These are phyloP conservation scores for Theretra japonica DNA, from an alignment of 2,888 invertebrate genomes.

Conservation along the genomic window DNA sequence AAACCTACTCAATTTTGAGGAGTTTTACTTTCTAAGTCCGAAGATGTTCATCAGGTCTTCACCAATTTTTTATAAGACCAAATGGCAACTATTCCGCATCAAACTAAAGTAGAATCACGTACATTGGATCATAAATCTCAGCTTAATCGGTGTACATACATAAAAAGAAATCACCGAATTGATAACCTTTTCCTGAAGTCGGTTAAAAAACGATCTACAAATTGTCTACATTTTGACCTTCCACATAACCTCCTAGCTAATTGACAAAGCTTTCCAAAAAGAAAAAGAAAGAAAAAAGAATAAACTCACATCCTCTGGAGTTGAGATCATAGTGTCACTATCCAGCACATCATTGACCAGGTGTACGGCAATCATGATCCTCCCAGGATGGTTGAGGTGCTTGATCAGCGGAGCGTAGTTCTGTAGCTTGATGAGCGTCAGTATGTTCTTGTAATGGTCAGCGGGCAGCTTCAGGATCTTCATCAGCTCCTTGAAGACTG, in stretches of 20 bases:
- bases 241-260: background rate
- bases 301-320: conserved; percentile 91
- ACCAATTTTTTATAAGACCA: too few relatives aligned
- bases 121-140: too few relatives aligned
- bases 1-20: too few relatives aligned
- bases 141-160: too few relatives aligned
- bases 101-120: too few relatives aligned
- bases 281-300: background rate
- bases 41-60: too few relatives aligned
- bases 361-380: conserved; percentile 94
- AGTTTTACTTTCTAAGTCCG: too few relatives aligned
- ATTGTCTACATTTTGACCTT: background rate
- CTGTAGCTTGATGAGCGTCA: conserved; percentile 93
- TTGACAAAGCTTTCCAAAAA: background rate
- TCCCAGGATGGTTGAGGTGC: conserved; percentile 94
- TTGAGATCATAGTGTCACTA: conserved; percentile 93
- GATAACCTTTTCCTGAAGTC: too few relatives aligned
- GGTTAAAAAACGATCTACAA: too few relatives aligned
- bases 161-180: too few relatives aligned
- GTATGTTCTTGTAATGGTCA: conserved; percentile 96
- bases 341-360: conserved; percentile 96
- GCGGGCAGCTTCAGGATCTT: conserved; percentile 97
- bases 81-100: too few relatives aligned
- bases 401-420: conserved; percentile 94
- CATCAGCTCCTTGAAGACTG: conserved; percentile 96